These are phyloP conservation scores for Ectobius pallidus DNA, from an alignment of 2,888 invertebrate species.

Conservation along the genomic window DNA sequence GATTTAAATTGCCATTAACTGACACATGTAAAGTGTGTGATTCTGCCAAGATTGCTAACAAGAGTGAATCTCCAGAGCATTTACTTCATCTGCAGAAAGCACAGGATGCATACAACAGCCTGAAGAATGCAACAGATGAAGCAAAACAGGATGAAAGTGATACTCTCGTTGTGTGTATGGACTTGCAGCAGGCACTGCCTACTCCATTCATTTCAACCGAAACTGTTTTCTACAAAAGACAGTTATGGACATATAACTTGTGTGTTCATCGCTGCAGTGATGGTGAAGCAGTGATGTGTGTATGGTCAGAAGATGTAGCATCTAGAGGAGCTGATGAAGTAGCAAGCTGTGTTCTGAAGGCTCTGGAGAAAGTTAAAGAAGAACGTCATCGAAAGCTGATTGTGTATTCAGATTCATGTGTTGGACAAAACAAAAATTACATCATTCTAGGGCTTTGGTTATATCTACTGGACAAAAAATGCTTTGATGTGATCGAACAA, in stretches of 20 bases:
- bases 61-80: no score
- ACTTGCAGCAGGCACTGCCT: conserved; percentile 2
- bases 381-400: background rate
- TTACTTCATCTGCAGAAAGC: no score
- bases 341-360: background rate
- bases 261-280: background rate
- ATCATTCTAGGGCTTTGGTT: background rate
- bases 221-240: background rate
- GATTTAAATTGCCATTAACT: background rate
- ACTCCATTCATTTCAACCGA: background rate
- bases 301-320: background rate
- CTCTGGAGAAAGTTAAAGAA: no score
- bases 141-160: background rate
- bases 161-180: background rate
- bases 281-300: background rate
- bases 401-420: background rate
- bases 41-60: background rate
- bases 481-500: background rate
- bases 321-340: background rate
- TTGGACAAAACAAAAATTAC: background rate
- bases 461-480: no score
- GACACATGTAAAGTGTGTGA: background rate
- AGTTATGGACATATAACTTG: conserved; percentile 3
- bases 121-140: background rate
- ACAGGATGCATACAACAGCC: background rate